Conservation (phyloP, 2,113 vertebrate species). For the Murina feae region DNA sequence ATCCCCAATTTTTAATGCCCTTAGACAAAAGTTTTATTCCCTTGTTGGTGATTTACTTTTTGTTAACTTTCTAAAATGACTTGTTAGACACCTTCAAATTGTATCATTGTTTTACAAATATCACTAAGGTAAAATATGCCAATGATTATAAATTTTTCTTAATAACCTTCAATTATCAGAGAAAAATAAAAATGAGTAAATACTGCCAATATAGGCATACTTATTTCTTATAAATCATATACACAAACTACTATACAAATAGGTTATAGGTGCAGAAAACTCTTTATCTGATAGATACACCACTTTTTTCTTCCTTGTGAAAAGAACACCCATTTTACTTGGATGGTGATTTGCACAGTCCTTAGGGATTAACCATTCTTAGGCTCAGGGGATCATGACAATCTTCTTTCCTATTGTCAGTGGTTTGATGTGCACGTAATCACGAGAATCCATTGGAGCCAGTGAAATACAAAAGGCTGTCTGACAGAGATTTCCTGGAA, state of each 20-base stretch:
- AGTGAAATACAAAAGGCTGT: not conserved
- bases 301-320: not conserved
- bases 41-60: not conserved
- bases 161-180: not conserved
- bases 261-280: not conserved
- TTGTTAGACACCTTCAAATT: not conserved
- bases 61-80: conserved; percentile 13
- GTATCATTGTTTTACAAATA: not conserved
- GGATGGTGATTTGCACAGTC: not conserved
- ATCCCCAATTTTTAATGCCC: not conserved
- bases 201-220: not conserved
- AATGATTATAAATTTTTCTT: not conserved
- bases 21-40: not conserved
- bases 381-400: not conserved
- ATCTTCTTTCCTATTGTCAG: not conserved
- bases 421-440: not conserved
- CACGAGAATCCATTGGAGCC: not conserved
- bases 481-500: not conserved
- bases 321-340: not conserved
- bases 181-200: not conserved
- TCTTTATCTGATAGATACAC: not conserved
- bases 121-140: not conserved
- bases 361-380: not conserved
- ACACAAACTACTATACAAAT: not conserved
- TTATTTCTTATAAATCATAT: not conserved